Percentiles rank a stretch among this genome's conserved stretches.
Evolutionary conservation across 2,113 vertebrate species (phyloP).

Genomic region (Syngnathus scovelli): DNA sequence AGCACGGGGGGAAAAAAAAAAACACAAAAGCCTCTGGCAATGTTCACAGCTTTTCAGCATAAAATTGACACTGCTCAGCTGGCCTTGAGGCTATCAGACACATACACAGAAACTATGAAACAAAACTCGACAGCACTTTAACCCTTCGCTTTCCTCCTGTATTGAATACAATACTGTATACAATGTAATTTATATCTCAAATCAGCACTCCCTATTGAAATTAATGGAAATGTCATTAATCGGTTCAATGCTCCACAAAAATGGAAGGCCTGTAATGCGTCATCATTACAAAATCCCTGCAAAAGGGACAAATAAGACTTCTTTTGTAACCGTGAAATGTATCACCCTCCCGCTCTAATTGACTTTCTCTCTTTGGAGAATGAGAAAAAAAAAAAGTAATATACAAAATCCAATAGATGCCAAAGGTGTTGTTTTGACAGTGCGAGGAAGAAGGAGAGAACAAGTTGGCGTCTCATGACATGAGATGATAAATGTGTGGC

Average conservation of each 20-base stretch:
- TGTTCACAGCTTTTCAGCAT: conserved; percentile 8
- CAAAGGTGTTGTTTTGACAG: conserved; percentile 64
- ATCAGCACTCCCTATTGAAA: no score
- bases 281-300: conserved; percentile 44
- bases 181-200: no score
- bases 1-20: not conserved
- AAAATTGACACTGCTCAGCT: not conserved
- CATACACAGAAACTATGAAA: not conserved
- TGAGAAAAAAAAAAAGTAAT: conserved; percentile 28
- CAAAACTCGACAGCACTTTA: no score
- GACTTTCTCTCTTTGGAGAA: conserved; percentile 30
- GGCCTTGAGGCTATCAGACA: not conserved
- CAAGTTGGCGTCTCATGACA: conserved; percentile 28
- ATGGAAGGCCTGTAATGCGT: conserved; percentile 33
- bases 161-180: no score
- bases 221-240: no score
- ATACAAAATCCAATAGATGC: conserved; percentile 48
- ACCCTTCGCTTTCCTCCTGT: no score
- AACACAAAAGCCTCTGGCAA: conserved; percentile 3
- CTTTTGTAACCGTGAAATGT: not conserved
- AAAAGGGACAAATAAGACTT: conserved; percentile 39
- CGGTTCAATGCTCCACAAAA: conserved; percentile 4
- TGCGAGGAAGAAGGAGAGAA: conserved; percentile 23
- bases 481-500: conserved; percentile 62
- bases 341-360: conserved; percentile 25